Conservation (phyloP, 2,797 vertebrate species). For the Enoplosus armatus region DNA sequence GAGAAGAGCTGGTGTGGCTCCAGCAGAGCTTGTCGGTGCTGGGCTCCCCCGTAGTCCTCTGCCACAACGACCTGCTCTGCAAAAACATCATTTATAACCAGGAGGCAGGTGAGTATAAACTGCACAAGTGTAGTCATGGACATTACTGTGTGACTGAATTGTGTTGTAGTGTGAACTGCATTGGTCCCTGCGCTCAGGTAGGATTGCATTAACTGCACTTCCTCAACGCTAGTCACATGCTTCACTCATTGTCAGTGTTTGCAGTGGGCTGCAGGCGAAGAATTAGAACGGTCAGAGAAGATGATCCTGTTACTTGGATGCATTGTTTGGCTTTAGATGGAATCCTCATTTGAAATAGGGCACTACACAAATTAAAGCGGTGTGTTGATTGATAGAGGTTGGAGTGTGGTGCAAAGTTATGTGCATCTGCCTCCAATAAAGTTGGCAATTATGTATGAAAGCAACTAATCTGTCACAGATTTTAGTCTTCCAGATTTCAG, state of each 20-base stretch:
- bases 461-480: not conserved
- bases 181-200: slow-evolving; percentile 56
- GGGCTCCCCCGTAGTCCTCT: slow-evolving; percentile 97
- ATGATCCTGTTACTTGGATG: slow-evolving; percentile 1
- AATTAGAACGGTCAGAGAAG: slow-evolving; percentile 62
- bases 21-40: slow-evolving; percentile 93
- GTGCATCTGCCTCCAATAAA: not conserved
- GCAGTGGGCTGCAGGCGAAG: slow-evolving; percentile 42
- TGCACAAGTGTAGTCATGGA: slow-evolving; percentile 41
- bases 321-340: not conserved
- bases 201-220: slow-evolving; percentile 61
- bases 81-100: slow-evolving; percentile 99
- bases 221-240: slow-evolving; percentile 48
- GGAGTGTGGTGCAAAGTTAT: not conserved
- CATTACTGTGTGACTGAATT: slow-evolving; percentile 64
- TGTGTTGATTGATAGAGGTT: not conserved
- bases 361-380: not conserved
- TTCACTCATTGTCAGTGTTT: slow-evolving; percentile 63
- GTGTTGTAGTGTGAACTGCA: slow-evolving; percentile 62
- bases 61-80: slow-evolving; percentile 99
- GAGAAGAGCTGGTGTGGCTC: slow-evolving; percentile 96
- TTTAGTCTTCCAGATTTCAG: not conserved
- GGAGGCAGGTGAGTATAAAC: slow-evolving; percentile 90
- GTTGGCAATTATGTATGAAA: not conserved
- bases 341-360: slow-evolving; percentile 7